Base-by-base conservation (phyloP, 1,140 invertebrate genomes). In the Portunus trituberculatus region DNA sequence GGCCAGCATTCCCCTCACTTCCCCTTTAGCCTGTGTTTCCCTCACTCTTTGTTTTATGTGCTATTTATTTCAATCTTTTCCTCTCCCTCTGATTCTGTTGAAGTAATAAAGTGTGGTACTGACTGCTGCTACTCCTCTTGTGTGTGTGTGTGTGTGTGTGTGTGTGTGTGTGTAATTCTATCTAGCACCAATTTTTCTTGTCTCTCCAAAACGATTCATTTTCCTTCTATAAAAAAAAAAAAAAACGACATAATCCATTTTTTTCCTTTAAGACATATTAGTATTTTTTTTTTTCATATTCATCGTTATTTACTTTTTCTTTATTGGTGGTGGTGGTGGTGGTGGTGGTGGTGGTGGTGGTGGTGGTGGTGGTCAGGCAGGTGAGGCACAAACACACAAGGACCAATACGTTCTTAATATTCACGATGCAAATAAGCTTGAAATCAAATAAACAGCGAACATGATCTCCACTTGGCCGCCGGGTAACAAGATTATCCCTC, bases 401-500 rank as follows among this genome's bases (percentile, higher is more conserved):
- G 20, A 8, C 67, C 67, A 76, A 76, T 76, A 76, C 67, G 20
- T 76, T 76, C 67, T 76, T n/a, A 76, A 76, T 76, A 76, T 76
- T 76, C 67, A 76, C 20, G 67, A 76, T 76, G 67, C 67, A 76
- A 76, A 76, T 76, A 76, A 76, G 67, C 67, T 76, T 8, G 67
- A 76, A 76, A 76, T 76, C 67, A 76, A 76, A 76, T 76, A 76
- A n/a, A 76, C 67, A 76, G 67, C 12, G 67, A 76, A 76, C 67
- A 76, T 76, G 67, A 76, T 76, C 67, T 76, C 67, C 67, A 76
- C 67, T 76, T 76, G 67, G 67, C 67, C 67, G 67, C 67, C 67
- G n/a, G 20, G n/a, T 76, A 76, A 76, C 67, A 76, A 76, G 67
- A 76, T 76, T 76, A 76, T 76, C 67, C n/a, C 67, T 76, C 67